Evolutionary conservation across 2,888 invertebrate species (phyloP).

Genomic region (Malachius bipustulatus): DNA sequence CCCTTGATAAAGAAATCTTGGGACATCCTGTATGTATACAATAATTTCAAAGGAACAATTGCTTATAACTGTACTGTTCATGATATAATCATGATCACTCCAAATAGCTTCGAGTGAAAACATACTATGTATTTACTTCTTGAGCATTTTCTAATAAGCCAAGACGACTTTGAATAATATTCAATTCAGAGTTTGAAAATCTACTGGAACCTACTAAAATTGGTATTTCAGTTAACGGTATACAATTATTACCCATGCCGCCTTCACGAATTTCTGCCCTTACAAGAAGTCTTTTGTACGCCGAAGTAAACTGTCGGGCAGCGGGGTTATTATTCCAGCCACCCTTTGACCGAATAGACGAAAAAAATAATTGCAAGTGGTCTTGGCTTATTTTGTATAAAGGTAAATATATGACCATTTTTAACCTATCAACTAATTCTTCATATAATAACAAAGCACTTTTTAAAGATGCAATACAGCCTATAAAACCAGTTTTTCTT

Average conservation of each 20-base stretch:
- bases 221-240: slow-evolving; percentile 14
- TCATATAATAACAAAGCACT: neutral
- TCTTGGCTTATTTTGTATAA: slow-evolving; percentile 17
- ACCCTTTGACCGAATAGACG: slow-evolving; percentile 15
- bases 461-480: neutral
- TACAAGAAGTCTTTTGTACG: slow-evolving; percentile 17
- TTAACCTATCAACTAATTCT: slow-evolving; percentile 7
- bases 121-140: no score
- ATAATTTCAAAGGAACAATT: no score
- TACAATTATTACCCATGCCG: slow-evolving; percentile 16
- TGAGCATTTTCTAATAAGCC: no score
- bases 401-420: slow-evolving; percentile 14
- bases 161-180: no score
- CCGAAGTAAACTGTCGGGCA: slow-evolving; percentile 13
- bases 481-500: slow-evolving; percentile 8
- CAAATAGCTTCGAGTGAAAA: no score
- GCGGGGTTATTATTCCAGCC: slow-evolving; percentile 21
- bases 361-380: slow-evolving; percentile 17
- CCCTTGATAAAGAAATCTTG: no score
- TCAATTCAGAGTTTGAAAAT: no score
- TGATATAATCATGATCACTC: no score
- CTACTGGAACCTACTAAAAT: slow-evolving; percentile 14
- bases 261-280: slow-evolving; percentile 12
- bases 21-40: no score
- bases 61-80: no score